These are phyloP conservation scores for Pterostichus niger DNA, from an alignment of 2,888 invertebrate species.

Conservation along the genomic window DNA sequence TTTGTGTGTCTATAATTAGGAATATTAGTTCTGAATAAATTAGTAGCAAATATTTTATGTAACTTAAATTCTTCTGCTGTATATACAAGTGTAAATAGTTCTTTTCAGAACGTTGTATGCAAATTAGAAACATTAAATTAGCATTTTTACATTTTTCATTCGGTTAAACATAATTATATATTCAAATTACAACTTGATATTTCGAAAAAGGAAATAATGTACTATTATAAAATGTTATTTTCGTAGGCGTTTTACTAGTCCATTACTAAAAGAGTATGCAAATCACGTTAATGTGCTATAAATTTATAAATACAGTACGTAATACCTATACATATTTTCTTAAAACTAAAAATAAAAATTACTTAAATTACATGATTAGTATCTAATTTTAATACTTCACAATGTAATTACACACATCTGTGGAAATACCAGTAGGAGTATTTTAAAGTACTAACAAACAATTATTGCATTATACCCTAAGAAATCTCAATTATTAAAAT, in stretches of 20 bases:
- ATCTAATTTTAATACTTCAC: too few species aligned
- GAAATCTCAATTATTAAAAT: too few species aligned
- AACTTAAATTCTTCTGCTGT: too few species aligned
- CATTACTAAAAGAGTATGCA: background rate
- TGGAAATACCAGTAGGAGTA: too few species aligned
- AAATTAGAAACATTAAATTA: slow-evolving; percentile 8
- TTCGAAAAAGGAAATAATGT: slow-evolving; percentile 16
- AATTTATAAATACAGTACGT: background rate
- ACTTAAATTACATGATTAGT: too few species aligned
- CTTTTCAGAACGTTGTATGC: background rate
- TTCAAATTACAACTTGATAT: slow-evolving; percentile 14
- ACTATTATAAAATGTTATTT: slow-evolving; percentile 21
- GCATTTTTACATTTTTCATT: slow-evolving; percentile 21
- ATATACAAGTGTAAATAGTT: background rate
- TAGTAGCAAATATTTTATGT: too few species aligned
- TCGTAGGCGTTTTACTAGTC: slow-evolving; percentile 21
- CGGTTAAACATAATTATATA: slow-evolving; percentile 1
- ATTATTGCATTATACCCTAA: too few species aligned
- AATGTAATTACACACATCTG: too few species aligned
- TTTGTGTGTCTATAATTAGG: too few species aligned
- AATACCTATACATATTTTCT: background rate
- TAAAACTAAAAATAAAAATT: background rate
- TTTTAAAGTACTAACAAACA: too few species aligned
- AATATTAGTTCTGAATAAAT: too few species aligned
- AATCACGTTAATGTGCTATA: background rate